These are phyloP conservation scores for Fregata magnificens DNA, from an alignment of 2,113 vertebrate genomes.

Conservation along the genomic window DNA sequence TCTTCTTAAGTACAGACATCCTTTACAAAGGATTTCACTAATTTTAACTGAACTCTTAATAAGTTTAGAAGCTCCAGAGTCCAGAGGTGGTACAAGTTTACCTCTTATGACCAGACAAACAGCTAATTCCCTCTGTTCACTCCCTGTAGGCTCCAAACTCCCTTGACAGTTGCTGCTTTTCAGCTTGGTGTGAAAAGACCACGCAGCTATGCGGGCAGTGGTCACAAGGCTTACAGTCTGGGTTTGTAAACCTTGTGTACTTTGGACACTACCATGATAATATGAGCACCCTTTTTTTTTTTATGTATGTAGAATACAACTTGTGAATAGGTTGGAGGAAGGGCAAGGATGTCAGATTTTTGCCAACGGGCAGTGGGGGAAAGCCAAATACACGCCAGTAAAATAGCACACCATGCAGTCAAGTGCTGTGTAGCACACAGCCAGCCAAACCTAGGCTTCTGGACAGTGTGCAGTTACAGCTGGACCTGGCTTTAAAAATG, in stretches of 20 bases:
- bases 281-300: no score
- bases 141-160: neutral
- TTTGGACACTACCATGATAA: neutral
- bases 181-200: neutral
- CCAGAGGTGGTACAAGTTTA: neutral
- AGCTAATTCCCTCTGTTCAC: neutral
- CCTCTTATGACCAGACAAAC: neutral
- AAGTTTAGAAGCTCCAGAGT: neutral
- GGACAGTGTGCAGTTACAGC: neutral
- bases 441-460: neutral
- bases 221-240: no score
- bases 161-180: neutral
- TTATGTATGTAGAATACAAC: neutral
- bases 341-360: neutral
- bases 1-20: neutral
- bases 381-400: neutral
- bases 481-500: neutral
- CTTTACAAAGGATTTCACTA: neutral
- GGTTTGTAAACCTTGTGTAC: neutral
- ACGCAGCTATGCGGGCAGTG: fast-evolving
- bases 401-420: fast-evolving
- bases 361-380: no score
- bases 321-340: no score
- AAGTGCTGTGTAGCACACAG: neutral
- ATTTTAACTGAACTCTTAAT: neutral